Evolutionary conservation across 2,888 invertebrate species (phyloP), one percentile per base, ranked within the genome.

Genomic region (Xanthorhoe spadicearia): DNA sequence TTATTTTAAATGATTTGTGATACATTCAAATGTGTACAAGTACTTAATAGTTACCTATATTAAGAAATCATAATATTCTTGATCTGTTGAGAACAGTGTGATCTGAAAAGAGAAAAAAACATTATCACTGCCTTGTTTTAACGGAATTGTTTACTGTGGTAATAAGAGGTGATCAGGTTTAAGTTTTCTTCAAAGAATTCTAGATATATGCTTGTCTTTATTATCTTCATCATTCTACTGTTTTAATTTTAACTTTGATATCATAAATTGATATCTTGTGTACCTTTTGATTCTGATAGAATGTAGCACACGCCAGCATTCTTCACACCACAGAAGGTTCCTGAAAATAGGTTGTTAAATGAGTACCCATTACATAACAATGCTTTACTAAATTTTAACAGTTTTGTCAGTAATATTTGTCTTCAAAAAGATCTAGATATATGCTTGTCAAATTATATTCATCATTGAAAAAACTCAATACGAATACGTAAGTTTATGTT

Each of bases 181-280:
- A n/a, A 38, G 38, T 19, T 62, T 43, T 72, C 74, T 74, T 70
- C 72, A 72, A 68, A 66, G 49, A 67, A 43, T 68, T 73, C 71
- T 68, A 71, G 71, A 72, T 69, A 72, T 72, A 74, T 74, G 74
- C 74, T 74, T 74, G 74, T 74, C 74, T 66, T 9, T 43, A 67
- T 66, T 65, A 66, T 66, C 58, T 50, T 75, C 74, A 74, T 75
- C 74, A 75, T 74, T 56, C 51, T 49, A 52, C 17, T 48, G 7
- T 17, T 43, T 17, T 5, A 15, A 7, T 48, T 17, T 48, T 48
- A 17, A 15, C 3, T 4, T 43, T 43, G 1, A 1, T 13, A 13
- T 43, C 13, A 4, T 43, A 4, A 3, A 13, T 43, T 2, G 4
- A 13, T 2, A 13, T 13, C 32, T 5, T 32, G 13, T 4, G 9